Evolutionary conservation across 2,797 vertebrate genomes (phyloP).

Genomic region (Columba guinea): DNA sequence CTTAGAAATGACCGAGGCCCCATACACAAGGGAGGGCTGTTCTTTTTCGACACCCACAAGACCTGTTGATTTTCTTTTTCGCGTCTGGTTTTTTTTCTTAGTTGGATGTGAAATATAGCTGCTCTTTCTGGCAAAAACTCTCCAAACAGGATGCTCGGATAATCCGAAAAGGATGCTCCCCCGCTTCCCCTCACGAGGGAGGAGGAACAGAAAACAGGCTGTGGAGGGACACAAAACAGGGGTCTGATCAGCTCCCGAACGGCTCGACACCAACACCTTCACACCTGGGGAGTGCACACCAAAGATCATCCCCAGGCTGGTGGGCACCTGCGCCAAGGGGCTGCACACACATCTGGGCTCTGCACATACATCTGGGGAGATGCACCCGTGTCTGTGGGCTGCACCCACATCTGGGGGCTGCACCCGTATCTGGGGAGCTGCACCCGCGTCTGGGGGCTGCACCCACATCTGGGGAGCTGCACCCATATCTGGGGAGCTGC

Average conservation of each 20-base stretch:
- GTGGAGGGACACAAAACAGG: background rate
- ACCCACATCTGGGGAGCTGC: no score
- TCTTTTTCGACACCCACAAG: background rate
- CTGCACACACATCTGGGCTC: no score
- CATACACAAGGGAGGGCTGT: background rate
- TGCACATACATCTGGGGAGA: no score
- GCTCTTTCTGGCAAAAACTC: background rate
- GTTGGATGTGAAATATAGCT: background rate
- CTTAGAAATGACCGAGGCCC: background rate
- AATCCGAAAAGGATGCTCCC: conserved; percentile 18
- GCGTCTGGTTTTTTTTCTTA: background rate
- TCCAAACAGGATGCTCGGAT: conserved; percentile 6
- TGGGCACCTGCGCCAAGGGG: no score
- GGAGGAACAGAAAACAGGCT: background rate
- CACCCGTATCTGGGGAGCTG: no score
- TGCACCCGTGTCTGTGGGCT: no score
- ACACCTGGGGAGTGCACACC: background rate
- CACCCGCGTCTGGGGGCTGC: no score
- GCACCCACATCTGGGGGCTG: no score
- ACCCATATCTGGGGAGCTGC: no score
- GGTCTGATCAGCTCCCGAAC: background rate
- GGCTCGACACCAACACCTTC: background rate
- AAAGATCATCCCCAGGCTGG: no score
- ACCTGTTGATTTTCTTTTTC: background rate
- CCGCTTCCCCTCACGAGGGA: background rate